These are phyloP conservation scores for Chromoteleia sp. DNA, from an alignment of 2,888 invertebrate genomes.

Conservation along the genomic window DNA sequence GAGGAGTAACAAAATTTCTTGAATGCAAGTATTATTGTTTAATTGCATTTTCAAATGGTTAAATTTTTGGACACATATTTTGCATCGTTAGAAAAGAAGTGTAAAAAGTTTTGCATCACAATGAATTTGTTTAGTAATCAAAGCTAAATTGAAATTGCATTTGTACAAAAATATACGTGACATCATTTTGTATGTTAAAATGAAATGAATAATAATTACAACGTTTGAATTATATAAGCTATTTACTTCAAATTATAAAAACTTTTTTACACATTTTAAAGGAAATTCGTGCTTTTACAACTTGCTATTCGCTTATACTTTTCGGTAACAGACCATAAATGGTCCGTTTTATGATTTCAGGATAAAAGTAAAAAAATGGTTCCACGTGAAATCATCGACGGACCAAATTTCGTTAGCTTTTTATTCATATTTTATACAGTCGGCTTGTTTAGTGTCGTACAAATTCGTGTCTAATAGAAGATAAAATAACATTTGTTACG, in stretches of 20 bases:
- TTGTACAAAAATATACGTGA: conserved; percentile 29
- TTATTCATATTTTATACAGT: conserved; percentile 73
- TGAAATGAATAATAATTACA: conserved; percentile 53
- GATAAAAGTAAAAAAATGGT: conserved; percentile 20
- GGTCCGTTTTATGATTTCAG: conserved; percentile 55
- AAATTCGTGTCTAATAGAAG: conserved; percentile 79
- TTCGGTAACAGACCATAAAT: conserved; percentile 24
- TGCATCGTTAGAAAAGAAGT: conserved; percentile 35
- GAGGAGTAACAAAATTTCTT: conserved; percentile 5
- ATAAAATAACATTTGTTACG: conserved; percentile 69
- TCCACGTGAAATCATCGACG: conserved; percentile 63
- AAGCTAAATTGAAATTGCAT: conserved; percentile 32
- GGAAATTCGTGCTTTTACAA: conserved; percentile 53
- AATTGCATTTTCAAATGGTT: conserved; percentile 28
- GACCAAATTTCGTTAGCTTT: conserved; percentile 69
- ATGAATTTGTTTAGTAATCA: conserved; percentile 33
- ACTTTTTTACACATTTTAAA: conserved; percentile 48
- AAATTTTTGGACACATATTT: conserved; percentile 29
- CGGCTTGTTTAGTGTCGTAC: conserved; percentile 75
- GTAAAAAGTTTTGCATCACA: conserved; percentile 10
- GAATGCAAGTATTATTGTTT: conserved; percentile 25
- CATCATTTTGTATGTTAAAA: conserved; percentile 7
- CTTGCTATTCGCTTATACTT: background rate
- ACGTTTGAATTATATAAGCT: conserved; percentile 29
- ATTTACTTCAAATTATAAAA: conserved; percentile 36